A percentile compares a stretch with the other conserved stretches of the same genome.
Conservation (phyloP, 2,888 invertebrate species). For the Drosophila nigritarsus region DNA sequence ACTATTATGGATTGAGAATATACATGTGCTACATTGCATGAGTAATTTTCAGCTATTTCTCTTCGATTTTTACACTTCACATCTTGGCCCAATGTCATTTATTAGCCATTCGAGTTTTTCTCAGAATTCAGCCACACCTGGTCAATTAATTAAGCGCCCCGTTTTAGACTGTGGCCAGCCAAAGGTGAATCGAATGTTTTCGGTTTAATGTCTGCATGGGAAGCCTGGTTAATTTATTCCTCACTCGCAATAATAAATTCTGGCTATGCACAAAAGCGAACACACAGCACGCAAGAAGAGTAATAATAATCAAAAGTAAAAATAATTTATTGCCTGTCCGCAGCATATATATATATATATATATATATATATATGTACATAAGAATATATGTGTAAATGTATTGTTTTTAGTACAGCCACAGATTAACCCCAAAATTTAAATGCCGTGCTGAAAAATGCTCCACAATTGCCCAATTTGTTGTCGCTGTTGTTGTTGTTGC, state of each 20-base stretch:
- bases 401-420: slow-evolving; percentile 14
- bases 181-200: slow-evolving; percentile 24
- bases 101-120: slow-evolving; percentile 1
- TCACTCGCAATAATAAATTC: slow-evolving; percentile 68
- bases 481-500: slow-evolving; percentile 15
- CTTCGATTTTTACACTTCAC: background rate
- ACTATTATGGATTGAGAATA: background rate
- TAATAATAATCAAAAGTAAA: slow-evolving; percentile 78
- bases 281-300: slow-evolving; percentile 66
- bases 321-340: slow-evolving; percentile 75
- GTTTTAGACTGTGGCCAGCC: slow-evolving; percentile 18
- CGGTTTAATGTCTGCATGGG: slow-evolving; percentile 30
- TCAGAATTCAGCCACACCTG: slow-evolving; percentile 35
- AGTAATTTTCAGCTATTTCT: background rate
- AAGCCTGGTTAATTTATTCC: slow-evolving; percentile 74
- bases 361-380: slow-evolving; percentile 12
- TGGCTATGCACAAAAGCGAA: slow-evolving; percentile 45
- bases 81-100: slow-evolving; percentile 25
- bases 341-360: slow-evolving; percentile 27
- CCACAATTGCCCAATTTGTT: slow-evolving; percentile 40
- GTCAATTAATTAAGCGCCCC: slow-evolving; percentile 52
- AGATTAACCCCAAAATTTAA: slow-evolving; percentile 46
- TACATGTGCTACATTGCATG: background rate
- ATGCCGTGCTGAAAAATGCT: slow-evolving; percentile 50
- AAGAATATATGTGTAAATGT: background rate